Base-by-base conservation (phyloP, 2,888 invertebrate genomes). In the Taenaris catops region DNA sequence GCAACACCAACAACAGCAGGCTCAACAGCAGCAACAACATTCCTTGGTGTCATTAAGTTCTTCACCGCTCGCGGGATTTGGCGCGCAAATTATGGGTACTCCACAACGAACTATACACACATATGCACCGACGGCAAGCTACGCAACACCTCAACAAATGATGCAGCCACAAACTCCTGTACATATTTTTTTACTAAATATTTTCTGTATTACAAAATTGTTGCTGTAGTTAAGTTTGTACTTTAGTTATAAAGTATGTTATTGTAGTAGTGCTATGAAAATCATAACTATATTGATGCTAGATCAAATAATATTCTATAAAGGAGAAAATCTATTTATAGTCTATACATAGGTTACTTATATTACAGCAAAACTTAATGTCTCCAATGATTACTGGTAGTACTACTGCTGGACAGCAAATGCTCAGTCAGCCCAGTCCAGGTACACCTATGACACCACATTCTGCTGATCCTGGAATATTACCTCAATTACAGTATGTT, bases 111-210 rank as follows among this genome's bases (percentile, higher is more conserved):
- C 92, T 36, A 90, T 92, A 74, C 93, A 93, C 52, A 91, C 92
- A 14, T 95, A 94, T 71, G 92, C 93, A 4, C 92, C 94, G 1
- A 91, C 93, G 2, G 91, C 93, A 2, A 90, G 92, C 33, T 94
- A 92, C 71, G 88, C 92, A 1, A 92, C 95, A 0, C 95, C 95
- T 1, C 94, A 95, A 58, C 94, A 93, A 57, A 89, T 96, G 74
- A 94, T 96, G 93, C 95, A 95, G 71, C 94, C 96, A 1, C 95
- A 96, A 72, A 96, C 96, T 37, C 96, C 96, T 46, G 95, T 95
- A 89, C 79, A 74, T 18, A 3, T 18, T n/a, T 2, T 17, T n/a
- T n/a, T n/a, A n/a, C n/a, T n/a, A n/a, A n/a, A n/a, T n/a, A n/a
- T n/a, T n/a, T n/a, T n/a, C n/a, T n/a, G n/a, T n/a, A n/a, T n/a